These are phyloP conservation scores for Panurus biarmicus DNA, from an alignment of 2,113 vertebrate genomes.

Conservation along the genomic window DNA sequence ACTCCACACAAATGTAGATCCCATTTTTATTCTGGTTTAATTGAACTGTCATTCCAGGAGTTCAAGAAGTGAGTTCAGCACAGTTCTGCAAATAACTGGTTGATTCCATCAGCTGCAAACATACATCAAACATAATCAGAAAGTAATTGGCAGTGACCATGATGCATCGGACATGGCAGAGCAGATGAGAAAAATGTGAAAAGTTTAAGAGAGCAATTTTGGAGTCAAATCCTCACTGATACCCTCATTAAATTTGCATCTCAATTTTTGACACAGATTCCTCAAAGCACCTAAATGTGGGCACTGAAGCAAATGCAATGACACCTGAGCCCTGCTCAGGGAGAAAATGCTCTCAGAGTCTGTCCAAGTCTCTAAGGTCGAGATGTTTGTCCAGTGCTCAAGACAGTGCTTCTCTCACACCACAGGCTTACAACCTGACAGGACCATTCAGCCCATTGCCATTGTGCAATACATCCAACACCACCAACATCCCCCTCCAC, in stretches of 20 bases:
- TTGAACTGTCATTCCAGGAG: neutral
- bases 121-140: neutral
- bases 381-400: neutral
- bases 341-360: neutral
- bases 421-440: neutral
- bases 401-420: neutral
- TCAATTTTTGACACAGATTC: neutral
- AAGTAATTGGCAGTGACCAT: neutral
- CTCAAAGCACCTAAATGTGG: neutral
- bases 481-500: neutral
- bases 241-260: neutral
- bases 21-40: neutral
- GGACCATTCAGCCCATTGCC: rapidly evolving
- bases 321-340: neutral
- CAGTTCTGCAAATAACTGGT: neutral
- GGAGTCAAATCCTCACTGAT: neutral
- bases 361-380: neutral
- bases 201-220: neutral
- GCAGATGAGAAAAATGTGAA: neutral
- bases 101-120: neutral
- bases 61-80: neutral
- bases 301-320: neutral
- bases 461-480: neutral
- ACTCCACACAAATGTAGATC: neutral
- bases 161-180: neutral